Evolutionary conservation across 2,797 vertebrate genomes (phyloP), one percentile per base, ranked within the genome.

Genomic region (Cossypha caffra): DNA sequence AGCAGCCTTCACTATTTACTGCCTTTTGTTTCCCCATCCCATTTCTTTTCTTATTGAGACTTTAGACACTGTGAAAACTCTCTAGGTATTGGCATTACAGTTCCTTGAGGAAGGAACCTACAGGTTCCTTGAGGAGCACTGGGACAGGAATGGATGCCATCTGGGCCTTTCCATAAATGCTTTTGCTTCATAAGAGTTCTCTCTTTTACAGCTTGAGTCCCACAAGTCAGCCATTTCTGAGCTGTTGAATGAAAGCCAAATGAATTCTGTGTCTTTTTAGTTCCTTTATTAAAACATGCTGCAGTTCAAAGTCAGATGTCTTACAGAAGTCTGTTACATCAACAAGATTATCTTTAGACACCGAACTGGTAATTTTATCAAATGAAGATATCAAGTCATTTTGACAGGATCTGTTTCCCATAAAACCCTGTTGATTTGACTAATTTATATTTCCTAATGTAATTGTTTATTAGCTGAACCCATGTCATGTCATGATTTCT

Each of bases 231-330:
- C 35, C 85, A 88, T 95, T 92, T 94, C 89, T 68, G 81, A 88
- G 57, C 38, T 57, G n/a, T 26, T 94, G 85, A 94, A 91, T 69
- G 50, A 75, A 95, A 50, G 72, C 95, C 94, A 97, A 95, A 83
- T 78, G 57, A 55, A 86, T 96, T 89, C 83, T 90, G 19, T 86
- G 72, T 80, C 78, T 79, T 89, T 91, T 72, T 93, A 91, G 64
- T 68, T 90, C 91, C 75, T 83, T 96, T 96, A 96, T 96, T 95
- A 95, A 95, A 96, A 96, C 93, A 94, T 94, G 75, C 81, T 96
- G 94, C 35, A 85, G 68, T 81, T 78, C 55, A 95, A 95, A 95
- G 76, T 93, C 91, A 94, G 79, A 91, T 90, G 81, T 68, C 50
- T 93, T 86, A 93, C 89, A 97, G 93, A 96, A 96, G 93, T 95